Evolutionary conservation across 2,888 invertebrate genomes (phyloP).

Genomic region (Drosophila sordidula): DNA sequence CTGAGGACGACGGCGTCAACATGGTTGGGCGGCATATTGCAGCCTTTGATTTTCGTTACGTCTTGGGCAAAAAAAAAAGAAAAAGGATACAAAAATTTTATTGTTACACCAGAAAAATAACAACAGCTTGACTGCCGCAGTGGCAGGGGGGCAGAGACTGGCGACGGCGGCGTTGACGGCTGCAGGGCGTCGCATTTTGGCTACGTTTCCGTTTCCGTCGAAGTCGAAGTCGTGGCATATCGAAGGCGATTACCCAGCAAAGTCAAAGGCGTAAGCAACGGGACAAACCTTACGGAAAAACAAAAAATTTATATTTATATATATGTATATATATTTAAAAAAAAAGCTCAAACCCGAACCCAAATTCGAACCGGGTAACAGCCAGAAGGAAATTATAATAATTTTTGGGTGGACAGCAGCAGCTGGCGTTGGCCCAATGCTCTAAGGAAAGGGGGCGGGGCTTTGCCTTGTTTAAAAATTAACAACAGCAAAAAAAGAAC

Average conservation of each 20-base stretch:
- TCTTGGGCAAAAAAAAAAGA: constrained; percentile 28
- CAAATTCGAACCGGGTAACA: constrained; percentile 34
- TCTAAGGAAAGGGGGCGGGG: constrained; percentile 1
- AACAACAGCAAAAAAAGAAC: constrained; percentile 14
- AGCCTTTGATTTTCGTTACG: constrained; percentile 70
- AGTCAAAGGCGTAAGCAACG: constrained; percentile 49
- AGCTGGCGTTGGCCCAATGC: constrained; percentile 38
- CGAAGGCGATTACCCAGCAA: constrained; percentile 69
- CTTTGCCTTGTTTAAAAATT: constrained; percentile 53
- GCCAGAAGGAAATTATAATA: constrained; percentile 70
- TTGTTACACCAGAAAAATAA: constrained; percentile 77
- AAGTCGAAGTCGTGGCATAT: constrained; percentile 53
- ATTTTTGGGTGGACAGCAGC: constrained; percentile 69
- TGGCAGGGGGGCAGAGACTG: background rate
- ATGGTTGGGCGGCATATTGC: constrained; percentile 65
- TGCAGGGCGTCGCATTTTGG: constrained; percentile 76
- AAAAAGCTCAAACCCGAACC: constrained; percentile 18
- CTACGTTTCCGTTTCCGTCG: constrained; percentile 78
- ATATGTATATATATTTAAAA: constrained; percentile 18
- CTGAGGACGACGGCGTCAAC: constrained; percentile 29
- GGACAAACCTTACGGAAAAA: constrained; percentile 10
- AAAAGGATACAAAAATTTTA: constrained; percentile 63
- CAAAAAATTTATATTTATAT: constrained; percentile 6
- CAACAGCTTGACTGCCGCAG: constrained; percentile 50
- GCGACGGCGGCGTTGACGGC: constrained; percentile 40